These are phyloP conservation scores for Callorhinus ursinus DNA, from an alignment of 2,113 vertebrate species.

Conservation along the genomic window DNA sequence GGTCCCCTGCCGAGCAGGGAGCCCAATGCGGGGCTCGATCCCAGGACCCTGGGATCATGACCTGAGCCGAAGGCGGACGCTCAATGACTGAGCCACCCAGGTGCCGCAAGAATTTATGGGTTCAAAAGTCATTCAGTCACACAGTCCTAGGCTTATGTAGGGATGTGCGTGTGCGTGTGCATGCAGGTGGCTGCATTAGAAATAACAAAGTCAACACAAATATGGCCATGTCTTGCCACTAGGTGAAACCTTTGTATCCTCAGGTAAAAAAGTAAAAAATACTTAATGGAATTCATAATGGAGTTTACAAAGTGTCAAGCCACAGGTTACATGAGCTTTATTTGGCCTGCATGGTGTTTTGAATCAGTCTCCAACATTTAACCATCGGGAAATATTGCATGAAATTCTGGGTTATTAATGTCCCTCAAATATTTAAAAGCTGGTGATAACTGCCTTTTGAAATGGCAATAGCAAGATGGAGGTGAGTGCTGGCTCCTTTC, in stretches of 20 bases:
- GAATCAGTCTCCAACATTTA: not conserved
- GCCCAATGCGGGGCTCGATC: too few species aligned
- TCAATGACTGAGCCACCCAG: too few species aligned
- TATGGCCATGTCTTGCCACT: not conserved
- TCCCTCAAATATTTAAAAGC: not conserved
- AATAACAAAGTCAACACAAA: not conserved
- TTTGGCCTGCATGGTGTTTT: not conserved
- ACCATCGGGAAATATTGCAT: not conserved
- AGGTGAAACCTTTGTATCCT: not conserved
- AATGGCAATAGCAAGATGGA: too few species aligned
- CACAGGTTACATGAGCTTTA: not conserved
- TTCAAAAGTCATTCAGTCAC: not conserved
- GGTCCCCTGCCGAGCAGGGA: too few species aligned
- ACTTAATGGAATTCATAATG: not conserved
- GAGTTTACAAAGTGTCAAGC: not conserved
- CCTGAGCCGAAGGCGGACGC: too few species aligned
- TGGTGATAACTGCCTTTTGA: not conserved
- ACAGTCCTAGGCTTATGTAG: not conserved
- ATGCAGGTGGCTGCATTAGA: not conserved
- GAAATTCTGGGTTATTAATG: not conserved
- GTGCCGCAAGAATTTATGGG: not conserved
- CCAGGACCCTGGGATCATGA: too few species aligned
- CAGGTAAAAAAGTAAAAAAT: not conserved
- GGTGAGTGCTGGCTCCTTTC: not conserved
- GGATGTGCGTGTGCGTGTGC: not conserved